phyloP scores from a whole-genome alignment of 2,113 vertebrate species.

The Microcebus griseorufus region DNA sequence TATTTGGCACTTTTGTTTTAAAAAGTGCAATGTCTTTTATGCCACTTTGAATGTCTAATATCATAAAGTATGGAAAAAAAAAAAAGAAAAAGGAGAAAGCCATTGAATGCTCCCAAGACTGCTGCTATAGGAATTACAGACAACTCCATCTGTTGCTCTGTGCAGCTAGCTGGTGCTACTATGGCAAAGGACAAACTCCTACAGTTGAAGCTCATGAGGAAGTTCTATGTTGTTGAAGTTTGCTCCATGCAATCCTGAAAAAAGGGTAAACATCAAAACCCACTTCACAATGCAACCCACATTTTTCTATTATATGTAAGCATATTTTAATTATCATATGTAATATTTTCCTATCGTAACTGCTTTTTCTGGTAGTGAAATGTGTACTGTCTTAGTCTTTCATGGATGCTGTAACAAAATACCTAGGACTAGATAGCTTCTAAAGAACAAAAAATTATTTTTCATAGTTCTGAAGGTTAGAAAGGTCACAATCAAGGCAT shows the following conservation, averaged over 20 bases:
- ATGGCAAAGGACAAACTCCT: neutral
- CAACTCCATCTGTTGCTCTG: neutral
- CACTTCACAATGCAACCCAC: neutral
- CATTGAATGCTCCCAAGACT: neutral
- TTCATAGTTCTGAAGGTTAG: neutral
- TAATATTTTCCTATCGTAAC: neutral
- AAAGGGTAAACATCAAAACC: neutral
- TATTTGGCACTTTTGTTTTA: neutral
- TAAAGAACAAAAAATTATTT: neutral
- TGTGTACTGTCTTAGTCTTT: neutral
- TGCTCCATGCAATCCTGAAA: neutral
- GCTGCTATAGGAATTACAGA: neutral
- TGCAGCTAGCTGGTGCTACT: neutral
- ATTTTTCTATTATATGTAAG: neutral
- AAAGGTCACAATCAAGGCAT: neutral
- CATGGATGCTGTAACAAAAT: neutral
- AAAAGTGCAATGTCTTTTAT: neutral
- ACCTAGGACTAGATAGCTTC: neutral
- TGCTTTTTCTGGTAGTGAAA: neutral
- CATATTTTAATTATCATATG: neutral
- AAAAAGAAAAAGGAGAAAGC: neutral
- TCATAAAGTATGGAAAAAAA: neutral
- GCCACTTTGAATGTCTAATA: neutral
- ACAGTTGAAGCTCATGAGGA: accelerated
- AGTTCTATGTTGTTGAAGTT: neutral